Conservation (phyloP, 1,140 invertebrate genomes). For the Belonocnema kinseyi region DNA sequence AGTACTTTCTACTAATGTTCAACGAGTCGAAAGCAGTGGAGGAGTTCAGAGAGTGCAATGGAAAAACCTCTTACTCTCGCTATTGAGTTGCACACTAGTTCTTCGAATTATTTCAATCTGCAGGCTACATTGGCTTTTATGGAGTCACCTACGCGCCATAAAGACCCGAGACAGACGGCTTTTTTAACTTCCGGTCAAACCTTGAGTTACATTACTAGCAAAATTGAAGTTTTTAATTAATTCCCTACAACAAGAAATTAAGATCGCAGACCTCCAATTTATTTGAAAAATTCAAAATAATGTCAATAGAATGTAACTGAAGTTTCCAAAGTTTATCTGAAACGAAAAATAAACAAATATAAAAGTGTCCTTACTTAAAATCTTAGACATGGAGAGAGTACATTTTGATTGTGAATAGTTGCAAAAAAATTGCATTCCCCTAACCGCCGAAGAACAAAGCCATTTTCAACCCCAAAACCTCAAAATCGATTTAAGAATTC, state of each 20-base stretch:
- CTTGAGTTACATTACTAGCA: slow-evolving; percentile 49
- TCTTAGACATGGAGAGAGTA: too few relatives aligned
- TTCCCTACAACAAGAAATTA: not conserved
- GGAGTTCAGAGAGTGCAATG: not conserved
- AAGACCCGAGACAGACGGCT: slow-evolving; percentile 41
- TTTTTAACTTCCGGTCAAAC: slow-evolving; percentile 54
- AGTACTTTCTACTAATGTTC: not conserved
- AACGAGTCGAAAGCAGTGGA: not conserved
- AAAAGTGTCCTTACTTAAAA: too few relatives aligned
- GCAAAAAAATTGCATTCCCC: too few relatives aligned
- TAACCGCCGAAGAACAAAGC: too few relatives aligned
- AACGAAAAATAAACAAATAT: too few relatives aligned
- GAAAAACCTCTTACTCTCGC: slow-evolving; percentile 9
- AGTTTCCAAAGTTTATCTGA: too few relatives aligned
- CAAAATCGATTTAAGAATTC: too few relatives aligned
- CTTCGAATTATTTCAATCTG: slow-evolving; percentile 60
- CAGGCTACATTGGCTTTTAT: slow-evolving; percentile 59
- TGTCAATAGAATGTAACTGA: too few relatives aligned
- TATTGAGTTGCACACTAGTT: slow-evolving; percentile 44
- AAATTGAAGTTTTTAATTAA: slow-evolving; percentile 35
- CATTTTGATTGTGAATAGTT: too few relatives aligned
- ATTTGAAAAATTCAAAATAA: too few relatives aligned
- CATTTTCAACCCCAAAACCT: too few relatives aligned
- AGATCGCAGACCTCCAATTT: not conserved
- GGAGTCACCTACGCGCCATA: slow-evolving; percentile 55